Evolutionary conservation across 2,113 vertebrate genomes (phyloP).

Genomic region (Pachyramphus minor): DNA sequence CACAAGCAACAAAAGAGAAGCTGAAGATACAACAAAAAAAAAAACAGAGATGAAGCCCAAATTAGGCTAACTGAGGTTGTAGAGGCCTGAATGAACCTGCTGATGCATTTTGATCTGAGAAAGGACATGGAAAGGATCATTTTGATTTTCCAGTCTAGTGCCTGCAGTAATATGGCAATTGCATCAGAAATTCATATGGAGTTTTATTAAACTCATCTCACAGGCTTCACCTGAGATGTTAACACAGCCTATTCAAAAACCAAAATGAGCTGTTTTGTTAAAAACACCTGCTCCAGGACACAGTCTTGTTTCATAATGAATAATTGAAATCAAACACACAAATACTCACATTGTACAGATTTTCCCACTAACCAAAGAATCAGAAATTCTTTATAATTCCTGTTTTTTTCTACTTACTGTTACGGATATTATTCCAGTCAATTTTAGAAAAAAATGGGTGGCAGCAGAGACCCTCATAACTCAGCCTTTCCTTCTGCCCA

Average conservation of each 20-base stretch:
- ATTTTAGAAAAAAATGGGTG: constrained; percentile 89
- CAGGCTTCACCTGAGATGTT: background rate
- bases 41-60: background rate
- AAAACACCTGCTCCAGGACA: background rate
- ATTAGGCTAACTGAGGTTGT: background rate
- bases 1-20: background rate
- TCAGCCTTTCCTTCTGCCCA: constrained; percentile 84
- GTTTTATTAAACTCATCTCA: background rate
- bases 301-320: background rate
- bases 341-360: background rate
- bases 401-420: constrained; percentile 77
- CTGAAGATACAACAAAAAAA: background rate
- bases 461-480: constrained; percentile 87
- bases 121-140: background rate
- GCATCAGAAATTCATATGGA: background rate
- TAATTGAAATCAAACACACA: background rate
- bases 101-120: background rate
- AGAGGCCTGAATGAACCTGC: background rate
- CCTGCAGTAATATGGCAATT: background rate
- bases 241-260: background rate
- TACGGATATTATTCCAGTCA: constrained; percentile 87
- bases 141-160: background rate
- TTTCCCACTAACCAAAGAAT: background rate
- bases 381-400: background rate
- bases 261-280: background rate